These are phyloP conservation scores for Alentia gelatinosa DNA, from an alignment of 2,888 invertebrate genomes.

Conservation along the genomic window DNA sequence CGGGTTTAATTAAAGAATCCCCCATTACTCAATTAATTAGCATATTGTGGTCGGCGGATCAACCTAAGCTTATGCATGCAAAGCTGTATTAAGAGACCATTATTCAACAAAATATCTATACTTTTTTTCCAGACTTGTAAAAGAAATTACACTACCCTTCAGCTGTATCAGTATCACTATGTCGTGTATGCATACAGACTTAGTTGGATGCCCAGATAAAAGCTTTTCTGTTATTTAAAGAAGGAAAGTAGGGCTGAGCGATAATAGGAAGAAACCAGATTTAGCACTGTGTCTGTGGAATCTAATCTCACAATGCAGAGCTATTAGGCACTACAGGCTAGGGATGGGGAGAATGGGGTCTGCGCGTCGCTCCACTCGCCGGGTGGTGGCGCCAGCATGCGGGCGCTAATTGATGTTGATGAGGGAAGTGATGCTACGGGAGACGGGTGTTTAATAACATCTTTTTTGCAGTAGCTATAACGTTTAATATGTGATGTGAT, in stretches of 20 bases:
- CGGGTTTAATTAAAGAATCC: neutral
- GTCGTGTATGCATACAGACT: no score
- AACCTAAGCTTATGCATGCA: neutral
- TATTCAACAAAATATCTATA: no score
- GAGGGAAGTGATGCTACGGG: neutral
- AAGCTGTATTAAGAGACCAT: no score
- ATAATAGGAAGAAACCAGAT: neutral
- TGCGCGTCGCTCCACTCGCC: neutral
- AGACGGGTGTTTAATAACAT: constrained; percentile 1
- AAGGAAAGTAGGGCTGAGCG: neutral
- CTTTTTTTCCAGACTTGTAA: no score
- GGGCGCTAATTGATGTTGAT: neutral
- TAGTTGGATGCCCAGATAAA: no score
- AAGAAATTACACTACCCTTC: no score
- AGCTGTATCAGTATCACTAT: no score
- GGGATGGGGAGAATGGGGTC: neutral
- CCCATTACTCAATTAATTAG: neutral
- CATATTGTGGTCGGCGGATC: neutral
- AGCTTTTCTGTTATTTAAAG: no score
- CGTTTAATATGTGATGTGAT: constrained; percentile 4
- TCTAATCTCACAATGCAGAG: neutral
- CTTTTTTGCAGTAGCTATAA: neutral
- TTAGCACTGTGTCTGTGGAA: neutral
- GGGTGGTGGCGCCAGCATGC: neutral
- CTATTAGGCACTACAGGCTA: no score